Base-by-base conservation (phyloP, 2,888 invertebrate species). In the Acronicta alni region DNA sequence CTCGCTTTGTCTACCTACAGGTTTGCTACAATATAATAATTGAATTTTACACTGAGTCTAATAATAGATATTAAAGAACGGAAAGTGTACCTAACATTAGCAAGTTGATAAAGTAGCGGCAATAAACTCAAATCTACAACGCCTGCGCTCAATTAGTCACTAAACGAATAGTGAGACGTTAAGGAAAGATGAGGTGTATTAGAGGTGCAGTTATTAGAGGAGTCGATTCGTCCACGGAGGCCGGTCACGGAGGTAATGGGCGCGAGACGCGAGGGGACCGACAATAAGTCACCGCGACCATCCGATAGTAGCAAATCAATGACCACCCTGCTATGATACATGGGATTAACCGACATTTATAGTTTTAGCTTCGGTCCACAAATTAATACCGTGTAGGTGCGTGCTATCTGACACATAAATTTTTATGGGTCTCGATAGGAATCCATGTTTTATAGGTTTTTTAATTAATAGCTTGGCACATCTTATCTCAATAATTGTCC, bases 71-170 rank as follows among this genome's bases (percentile, higher is more conserved):
- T 39, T 17, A 16, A 53, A 54, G 39, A 42, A 17, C 20, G 42
- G 39, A 57, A 62, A 38, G 18, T 32, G 20, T 30, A 45, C 43
- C 43, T 18, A 51, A 32, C 47, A 35, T 43, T 41, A 53, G 37
- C 32, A 51, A 48, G 37, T 74, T 80, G 81, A 82, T 73, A 85
- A 82, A 84, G 75, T 81, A 78, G 62, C 48, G 66, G 60, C 77
- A 63, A 81, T 83, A 80, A 82, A 67, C 68, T 69, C 64, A 74
- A 84, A 86, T 84, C 80, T 81, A 82, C 83, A 84, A 86, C 89
- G 85, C 89, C 93, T 90, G 87, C 93, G 93, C 89, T 91, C 95
- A 95, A 95, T 95, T 95, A 95, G 95, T 90, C 90, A 86, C 86
- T 87, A 90, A 90, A 94, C 89, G 91, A 90, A 95, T 93, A 89